These are phyloP conservation scores for Hemiprocne comata DNA, from an alignment of 2,113 vertebrate species.

Conservation along the genomic window DNA sequence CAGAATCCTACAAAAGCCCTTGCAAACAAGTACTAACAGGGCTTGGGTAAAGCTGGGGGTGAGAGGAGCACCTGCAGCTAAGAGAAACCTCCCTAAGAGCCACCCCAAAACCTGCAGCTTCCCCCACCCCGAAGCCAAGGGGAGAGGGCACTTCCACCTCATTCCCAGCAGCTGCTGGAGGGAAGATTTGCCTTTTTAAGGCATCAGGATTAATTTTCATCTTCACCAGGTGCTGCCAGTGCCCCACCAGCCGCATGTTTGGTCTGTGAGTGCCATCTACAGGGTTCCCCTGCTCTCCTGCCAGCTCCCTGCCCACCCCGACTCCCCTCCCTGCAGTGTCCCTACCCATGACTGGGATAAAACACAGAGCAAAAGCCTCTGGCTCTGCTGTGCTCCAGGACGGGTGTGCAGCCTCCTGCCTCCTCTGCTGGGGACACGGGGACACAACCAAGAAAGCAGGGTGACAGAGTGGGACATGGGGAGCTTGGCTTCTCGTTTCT, in stretches of 20 bases:
- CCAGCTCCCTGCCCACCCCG: neutral
- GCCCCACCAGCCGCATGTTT: neutral
- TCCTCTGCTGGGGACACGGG: rapidly evolving
- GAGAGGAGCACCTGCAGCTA: neutral
- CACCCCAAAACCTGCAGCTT: neutral
- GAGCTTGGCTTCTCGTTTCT: rapidly evolving
- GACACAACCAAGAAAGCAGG: rapidly evolving
- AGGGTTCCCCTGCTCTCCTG: neutral
- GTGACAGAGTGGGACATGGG: rapidly evolving
- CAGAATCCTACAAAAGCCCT: neutral
- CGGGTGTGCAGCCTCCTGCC: rapidly evolving
- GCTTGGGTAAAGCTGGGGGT: neutral
- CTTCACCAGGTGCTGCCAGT: neutral
- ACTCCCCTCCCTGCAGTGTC: neutral
- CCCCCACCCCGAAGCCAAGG: rapidly evolving
- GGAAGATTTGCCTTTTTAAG: neutral
- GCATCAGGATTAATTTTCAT: neutral
- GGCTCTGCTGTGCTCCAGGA: neutral
- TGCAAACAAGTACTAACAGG: neutral
- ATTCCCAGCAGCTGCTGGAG: neutral
- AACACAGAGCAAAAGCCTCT: neutral
- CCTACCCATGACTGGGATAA: rapidly evolving
- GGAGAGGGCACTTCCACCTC: neutral
- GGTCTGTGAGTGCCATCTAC: slow-evolving; percentile 66
- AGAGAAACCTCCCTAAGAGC: neutral